Evolutionary conservation across 1,140 invertebrate species (phyloP), one percentile per base, ranked within the genome.

Genomic region (Bradysia coprophila): DNA sequence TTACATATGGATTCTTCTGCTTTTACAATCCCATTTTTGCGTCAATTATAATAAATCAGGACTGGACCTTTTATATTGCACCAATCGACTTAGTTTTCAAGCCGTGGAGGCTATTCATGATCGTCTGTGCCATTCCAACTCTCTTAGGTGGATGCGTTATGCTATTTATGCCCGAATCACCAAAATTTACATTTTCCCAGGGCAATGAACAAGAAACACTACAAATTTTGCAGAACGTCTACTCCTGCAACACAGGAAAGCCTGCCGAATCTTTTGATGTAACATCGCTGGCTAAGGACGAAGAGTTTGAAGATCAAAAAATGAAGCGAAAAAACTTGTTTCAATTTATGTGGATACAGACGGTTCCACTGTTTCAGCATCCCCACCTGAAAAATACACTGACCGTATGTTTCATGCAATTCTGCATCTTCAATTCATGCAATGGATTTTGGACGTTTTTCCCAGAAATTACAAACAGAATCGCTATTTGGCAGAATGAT

Each of bases 161-260:
- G 1, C 64, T 71, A 10, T 57, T 63, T 4, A 62, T 75, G 13
- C 73, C 74, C 0, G 82, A 86, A 52, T 84, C 76, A 51, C 81
- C 83, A 0, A 81, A 81, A 54, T 86, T 73, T 55, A 60, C 79
- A 6, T 53, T 81, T 4, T 65, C 69, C 0, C 64, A 69, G 53
- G 73, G 74, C 42, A 64, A 61, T 48, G 53, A 63, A 10, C 59
- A 71, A 1, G 67, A 76, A 46, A 67, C 77, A 2, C 49, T 79
- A 3, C 48, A 62, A 23, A 59, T 78, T 19, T 54, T 82, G 2
- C 56, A 56, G 38, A n/a, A n/a, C n/a, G n/a, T n/a, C n/a, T n/a
- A n/a, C n/a, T n/a, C n/a, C n/a, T n/a, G n/a, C n/a, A n/a, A 63
- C 56, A 8, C 73, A 80, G 45, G 78, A 73, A 41, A 55, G 65